These are phyloP conservation scores for Agrilus mali DNA, from an alignment of 2,888 invertebrate genomes.

Conservation along the genomic window DNA sequence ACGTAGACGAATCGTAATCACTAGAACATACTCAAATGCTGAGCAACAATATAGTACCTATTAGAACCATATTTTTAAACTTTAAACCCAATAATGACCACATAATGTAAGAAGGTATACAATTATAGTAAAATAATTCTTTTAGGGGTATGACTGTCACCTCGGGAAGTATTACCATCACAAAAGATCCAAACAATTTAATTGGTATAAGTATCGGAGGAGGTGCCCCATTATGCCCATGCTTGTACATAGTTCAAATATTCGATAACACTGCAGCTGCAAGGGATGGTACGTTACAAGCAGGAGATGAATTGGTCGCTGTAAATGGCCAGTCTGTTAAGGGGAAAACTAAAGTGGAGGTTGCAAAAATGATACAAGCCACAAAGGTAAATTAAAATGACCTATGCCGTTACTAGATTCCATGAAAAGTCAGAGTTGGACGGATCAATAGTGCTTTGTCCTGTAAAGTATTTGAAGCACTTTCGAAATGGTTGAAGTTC, in stretches of 20 bases:
- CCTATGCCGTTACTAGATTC: neutral
- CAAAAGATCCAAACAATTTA: slow-evolving; percentile 84
- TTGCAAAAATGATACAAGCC: slow-evolving; percentile 97
- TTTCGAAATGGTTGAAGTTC: too few species aligned
- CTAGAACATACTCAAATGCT: too few species aligned
- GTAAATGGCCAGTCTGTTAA: slow-evolving; percentile 88
- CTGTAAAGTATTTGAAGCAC: too few species aligned
- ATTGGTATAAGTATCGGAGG: slow-evolving; percentile 99
- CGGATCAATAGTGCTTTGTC: too few species aligned
- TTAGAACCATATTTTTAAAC: too few species aligned
- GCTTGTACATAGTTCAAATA: slow-evolving; percentile 95
- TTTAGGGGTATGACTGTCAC: slow-evolving; percentile 96
- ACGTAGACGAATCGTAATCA: too few species aligned
- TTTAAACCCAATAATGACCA: too few species aligned
- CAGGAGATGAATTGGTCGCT: slow-evolving; percentile 93
- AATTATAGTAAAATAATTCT: too few species aligned
- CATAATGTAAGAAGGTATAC: too few species aligned
- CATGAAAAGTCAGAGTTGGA: too few species aligned
- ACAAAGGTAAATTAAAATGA: slow-evolving; percentile 46
- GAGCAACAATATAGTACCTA: too few species aligned
- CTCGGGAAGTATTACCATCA: slow-evolving; percentile 79
- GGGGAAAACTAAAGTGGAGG: slow-evolving; percentile 95
- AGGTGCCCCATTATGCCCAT: slow-evolving; percentile 89
- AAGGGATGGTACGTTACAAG: slow-evolving; percentile 84
- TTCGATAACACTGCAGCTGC: slow-evolving; percentile 97